Conservation (phyloP, 2,888 invertebrate genomes). For the Allygus modestus region DNA sequence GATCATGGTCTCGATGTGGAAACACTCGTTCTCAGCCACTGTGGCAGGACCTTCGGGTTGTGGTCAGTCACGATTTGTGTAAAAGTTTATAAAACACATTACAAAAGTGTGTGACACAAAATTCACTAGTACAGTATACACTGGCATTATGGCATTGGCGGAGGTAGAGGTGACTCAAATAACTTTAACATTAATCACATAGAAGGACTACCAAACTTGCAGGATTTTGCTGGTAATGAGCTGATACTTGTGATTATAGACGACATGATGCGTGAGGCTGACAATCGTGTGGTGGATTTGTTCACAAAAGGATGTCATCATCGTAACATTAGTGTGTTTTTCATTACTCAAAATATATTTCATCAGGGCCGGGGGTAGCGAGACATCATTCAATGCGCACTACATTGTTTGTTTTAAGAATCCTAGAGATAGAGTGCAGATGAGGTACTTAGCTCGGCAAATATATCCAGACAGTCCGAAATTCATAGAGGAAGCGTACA, state of each 20-base stretch:
- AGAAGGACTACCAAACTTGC: background rate
- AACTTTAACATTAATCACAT: background rate
- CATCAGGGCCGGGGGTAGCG: background rate
- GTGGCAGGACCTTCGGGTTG: no score
- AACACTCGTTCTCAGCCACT: background rate
- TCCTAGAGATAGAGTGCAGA: background rate
- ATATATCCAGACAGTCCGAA: background rate
- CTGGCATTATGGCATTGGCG: background rate
- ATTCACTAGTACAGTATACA: background rate
- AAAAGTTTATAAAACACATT: background rate
- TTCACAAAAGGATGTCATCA: slow-evolving; percentile 12
- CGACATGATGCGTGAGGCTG: slow-evolving; percentile 1
- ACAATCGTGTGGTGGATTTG: background rate
- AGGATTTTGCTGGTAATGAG: background rate
- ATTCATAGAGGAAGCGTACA: background rate
- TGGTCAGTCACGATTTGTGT: background rate
- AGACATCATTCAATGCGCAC: background rate
- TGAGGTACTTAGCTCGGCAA: background rate
- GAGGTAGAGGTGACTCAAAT: background rate
- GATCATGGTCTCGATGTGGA: background rate
- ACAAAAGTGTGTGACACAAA: background rate
- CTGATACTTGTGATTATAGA: background rate
- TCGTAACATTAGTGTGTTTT: background rate
- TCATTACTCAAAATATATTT: background rate
- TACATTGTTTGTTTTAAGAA: no score